These are phyloP conservation scores for Loris lydekkerianus DNA, from an alignment of 2,797 vertebrate genomes.

Conservation along the genomic window DNA sequence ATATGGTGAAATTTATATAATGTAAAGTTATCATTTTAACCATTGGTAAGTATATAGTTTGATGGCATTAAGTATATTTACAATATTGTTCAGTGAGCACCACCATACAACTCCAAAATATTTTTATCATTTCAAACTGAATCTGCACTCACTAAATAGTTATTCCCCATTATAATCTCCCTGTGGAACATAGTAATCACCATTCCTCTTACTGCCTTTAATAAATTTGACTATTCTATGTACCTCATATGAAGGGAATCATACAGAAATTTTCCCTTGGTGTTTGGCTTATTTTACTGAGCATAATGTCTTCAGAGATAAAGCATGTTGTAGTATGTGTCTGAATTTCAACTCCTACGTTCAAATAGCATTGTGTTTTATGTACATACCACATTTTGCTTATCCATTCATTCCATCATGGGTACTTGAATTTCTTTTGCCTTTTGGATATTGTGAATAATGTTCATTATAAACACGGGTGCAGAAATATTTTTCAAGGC, in stretches of 20 bases:
- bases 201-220: neutral
- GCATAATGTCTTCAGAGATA: neutral
- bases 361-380: neutral
- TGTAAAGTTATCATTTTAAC: neutral
- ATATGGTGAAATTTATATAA: neutral
- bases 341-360: neutral
- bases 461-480: neutral
- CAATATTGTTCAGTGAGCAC: neutral
- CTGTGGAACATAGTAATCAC: neutral
- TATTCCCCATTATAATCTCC: neutral
- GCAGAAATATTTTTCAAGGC: neutral
- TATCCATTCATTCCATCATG: neutral
- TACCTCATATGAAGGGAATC: neutral
- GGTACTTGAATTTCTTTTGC: neutral
- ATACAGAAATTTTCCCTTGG: neutral
- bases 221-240: neutral
- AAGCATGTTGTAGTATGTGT: neutral
- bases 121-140: neutral
- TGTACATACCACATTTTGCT: neutral
- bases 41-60: neutral
- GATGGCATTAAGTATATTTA: neutral
- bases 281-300: neutral
- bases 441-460: neutral
- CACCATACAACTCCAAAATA: neutral
- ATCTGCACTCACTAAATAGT: neutral